Base-by-base conservation (phyloP, 2,113 vertebrate species). In the Phyllostomus discolor region DNA sequence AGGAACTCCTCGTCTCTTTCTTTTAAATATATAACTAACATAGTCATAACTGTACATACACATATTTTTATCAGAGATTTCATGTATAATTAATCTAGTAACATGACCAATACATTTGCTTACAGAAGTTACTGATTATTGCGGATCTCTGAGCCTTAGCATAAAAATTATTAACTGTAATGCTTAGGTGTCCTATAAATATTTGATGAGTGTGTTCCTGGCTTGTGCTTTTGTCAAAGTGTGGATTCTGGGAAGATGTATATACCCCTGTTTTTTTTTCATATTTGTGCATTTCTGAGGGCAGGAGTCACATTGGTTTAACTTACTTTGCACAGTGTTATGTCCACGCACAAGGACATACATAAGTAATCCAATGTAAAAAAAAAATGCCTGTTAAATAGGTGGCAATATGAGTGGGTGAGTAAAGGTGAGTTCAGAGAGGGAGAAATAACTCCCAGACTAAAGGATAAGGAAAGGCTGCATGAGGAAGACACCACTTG, bases 151-250 rank as follows among this genome's bases (percentile, higher is more conserved):
- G 52, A 73, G 73, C 7, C 38, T 67, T 50, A 24, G 83, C 62
- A 43, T 92, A 72, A 94, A 87, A 95, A 83, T 95, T 81, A 87
- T 94, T 92, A 94, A 94, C 73, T 52, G 38, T 78, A 84, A 91
- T 16, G 59, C n/a, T 79, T 89, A 78, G n/a, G 76, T 73, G 50
- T 80, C 81, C 89, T 83, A 75, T 83, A 91, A 95, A 80, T 97
- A 96, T 93, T 89, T 96, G 62, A 83, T 95, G 43, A 59, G 7
- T 20, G 70, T 91, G 67, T 84, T 90, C 28, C 50, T 62, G n/a
- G 17, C 73, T 85, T 82, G 35, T 86, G 48, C 31, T 73, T 92
- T 92, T 76, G 38, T 81, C 78, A n/a, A 67, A 73, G 46, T 43
- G 24, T 81, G 50, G 64, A 82, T 83, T 92, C 22, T 79, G 46